Conservation (phyloP, 2,888 invertebrate species). For the Osmoderma eremita region DNA sequence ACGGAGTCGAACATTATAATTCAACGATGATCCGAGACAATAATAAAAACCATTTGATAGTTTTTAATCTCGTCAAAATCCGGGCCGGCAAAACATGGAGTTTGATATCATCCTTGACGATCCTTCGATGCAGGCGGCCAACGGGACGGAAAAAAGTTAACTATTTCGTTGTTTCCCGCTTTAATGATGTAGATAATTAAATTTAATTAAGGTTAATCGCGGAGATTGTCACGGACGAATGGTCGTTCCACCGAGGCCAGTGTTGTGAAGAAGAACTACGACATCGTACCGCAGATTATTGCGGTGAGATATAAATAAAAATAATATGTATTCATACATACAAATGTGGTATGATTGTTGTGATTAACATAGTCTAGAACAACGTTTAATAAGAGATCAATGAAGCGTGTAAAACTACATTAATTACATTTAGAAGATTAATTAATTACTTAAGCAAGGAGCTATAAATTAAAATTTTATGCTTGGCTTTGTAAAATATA, state of each 20-base stretch:
- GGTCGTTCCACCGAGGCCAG: slow-evolving; percentile 18
- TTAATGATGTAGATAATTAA: slow-evolving; percentile 38
- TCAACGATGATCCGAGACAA: slow-evolving; percentile 8
- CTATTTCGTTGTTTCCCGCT: slow-evolving; percentile 33
- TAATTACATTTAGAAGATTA: slow-evolving; percentile 24
- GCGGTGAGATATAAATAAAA: too few relatives aligned
- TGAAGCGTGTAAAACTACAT: slow-evolving; percentile 11
- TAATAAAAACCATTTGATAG: slow-evolving; percentile 6
- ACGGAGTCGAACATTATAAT: slow-evolving; percentile 12
- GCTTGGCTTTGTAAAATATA: neutral
- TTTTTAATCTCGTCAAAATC: slow-evolving; percentile 10
- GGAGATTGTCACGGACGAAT: slow-evolving; percentile 33
- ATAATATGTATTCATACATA: neutral
- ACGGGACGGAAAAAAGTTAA: slow-evolving; percentile 30
- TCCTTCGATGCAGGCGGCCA: slow-evolving; percentile 17
- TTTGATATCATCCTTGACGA: slow-evolving; percentile 12
- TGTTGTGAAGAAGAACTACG: slow-evolving; percentile 7
- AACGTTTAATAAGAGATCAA: slow-evolving; percentile 16
- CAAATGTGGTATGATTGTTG: slow-evolving; percentile 2
- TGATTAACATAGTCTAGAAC: slow-evolving; percentile 16
- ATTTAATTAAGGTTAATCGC: slow-evolving; percentile 38
- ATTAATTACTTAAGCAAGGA: slow-evolving; percentile 15
- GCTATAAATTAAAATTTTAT: slow-evolving; percentile 25
- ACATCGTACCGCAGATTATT: too few relatives aligned
- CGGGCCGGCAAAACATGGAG: neutral